Evolutionary conservation across 2,113 vertebrate genomes (phyloP), one percentile per base, ranked within the genome.

Genomic region (Aspidoscelis tigris): DNA sequence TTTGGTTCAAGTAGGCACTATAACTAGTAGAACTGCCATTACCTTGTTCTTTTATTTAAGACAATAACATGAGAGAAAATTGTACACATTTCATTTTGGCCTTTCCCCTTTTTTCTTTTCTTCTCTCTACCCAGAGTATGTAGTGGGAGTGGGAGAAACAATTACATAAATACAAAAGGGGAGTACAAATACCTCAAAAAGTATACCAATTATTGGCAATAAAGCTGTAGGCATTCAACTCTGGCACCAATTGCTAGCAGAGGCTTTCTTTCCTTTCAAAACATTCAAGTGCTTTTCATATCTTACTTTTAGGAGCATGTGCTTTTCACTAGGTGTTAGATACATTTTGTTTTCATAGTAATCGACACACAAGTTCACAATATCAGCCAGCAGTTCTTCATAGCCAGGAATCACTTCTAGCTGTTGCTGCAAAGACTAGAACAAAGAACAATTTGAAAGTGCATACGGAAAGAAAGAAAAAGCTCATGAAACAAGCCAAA

Each of bases 341-440:
- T 99, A 99, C 98, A 99, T 98, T 94, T 99, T 98, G 95, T 99
- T 97, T 89, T 99, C 99, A 8, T 99, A 99, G 94, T 98, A 99
- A 84, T 99, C 99, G 33, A 98, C 96, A 24, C 98, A 99, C 88
- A 99, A 94, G 94, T 99, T 99, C 82, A 99, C 98, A 18, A 99
- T 99, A 91, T 99, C 99, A 1, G 99, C 99, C 88, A 99, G 96
- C 70, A 99, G 96, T 86, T 99, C 99, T 66, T 99, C 99, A 1
- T 99, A 99, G 80, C 98, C 98, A 50, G 96, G 94, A 41, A 99
- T 99, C 86, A 99, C 98, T 82, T 99, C 99, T 69, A 99, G 93
- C 93, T 99, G 99, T 89, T 99, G 99, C 96, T 99, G 98, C 87
- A 99, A 93, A 86, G 98, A 98, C 98, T 99, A 87, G 9, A 83